These are phyloP conservation scores for Elysia chlorotica DNA, from an alignment of 1,140 invertebrate species.

Conservation along the genomic window DNA sequence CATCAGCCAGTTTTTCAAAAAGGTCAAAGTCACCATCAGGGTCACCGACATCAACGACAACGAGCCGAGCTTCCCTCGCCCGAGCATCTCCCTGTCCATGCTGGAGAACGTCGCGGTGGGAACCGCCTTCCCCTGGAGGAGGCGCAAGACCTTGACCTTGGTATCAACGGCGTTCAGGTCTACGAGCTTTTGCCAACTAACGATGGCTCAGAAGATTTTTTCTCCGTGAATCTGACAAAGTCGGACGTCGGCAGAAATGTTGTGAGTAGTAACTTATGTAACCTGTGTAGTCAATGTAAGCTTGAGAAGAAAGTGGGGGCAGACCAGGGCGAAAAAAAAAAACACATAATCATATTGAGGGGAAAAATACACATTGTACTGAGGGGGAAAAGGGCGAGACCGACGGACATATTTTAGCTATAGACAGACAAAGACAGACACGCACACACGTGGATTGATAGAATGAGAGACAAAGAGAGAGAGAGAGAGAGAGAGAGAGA, in stretches of 20 bases:
- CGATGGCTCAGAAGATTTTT: no score
- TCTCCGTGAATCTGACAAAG: conserved; percentile 9
- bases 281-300: no score
- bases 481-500: not conserved
- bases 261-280: conserved; percentile 4
- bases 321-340: no score
- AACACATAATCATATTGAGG: no score
- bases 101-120: conserved; percentile 29
- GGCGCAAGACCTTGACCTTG: conserved; percentile 34
- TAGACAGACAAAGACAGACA: no score
- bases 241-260: not conserved
- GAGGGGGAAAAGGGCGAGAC: no score
- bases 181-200: conserved; percentile 13
- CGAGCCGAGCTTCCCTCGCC: conserved; percentile 23
- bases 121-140: conserved; percentile 25
- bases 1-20: conserved; percentile 25
- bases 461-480: no score
- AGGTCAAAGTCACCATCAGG: conserved; percentile 31
- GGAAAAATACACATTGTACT: no score
- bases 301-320: no score
- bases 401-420: no score
- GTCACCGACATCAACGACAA: conserved; percentile 38
- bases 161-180: conserved; percentile 15
- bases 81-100: conserved; percentile 23
- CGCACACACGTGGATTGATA: no score